A percentile compares a stretch with the other conserved stretches of the same genome.
Conservation (phyloP, 2,888 invertebrate species). For the Peribatodes rhomboidaria region DNA sequence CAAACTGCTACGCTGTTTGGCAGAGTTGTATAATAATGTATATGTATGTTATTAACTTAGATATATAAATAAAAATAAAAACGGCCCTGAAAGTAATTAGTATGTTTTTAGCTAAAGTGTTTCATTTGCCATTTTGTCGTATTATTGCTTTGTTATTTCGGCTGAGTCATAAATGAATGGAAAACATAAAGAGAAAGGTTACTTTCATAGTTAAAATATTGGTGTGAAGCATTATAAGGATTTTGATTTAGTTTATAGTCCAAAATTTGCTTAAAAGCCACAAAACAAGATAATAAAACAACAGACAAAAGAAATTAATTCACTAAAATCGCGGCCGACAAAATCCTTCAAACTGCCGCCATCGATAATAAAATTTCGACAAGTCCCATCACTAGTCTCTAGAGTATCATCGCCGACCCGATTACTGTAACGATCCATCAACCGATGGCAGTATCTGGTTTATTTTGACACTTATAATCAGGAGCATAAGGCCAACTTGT, state of each 20-base stretch:
- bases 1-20: too few relatives aligned
- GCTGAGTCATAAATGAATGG: too few relatives aligned
- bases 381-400: constrained; percentile 21
- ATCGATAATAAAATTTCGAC: constrained; percentile 20
- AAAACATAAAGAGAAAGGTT: too few relatives aligned
- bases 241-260: neutral
- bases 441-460: constrained; percentile 22
- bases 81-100: too few relatives aligned
- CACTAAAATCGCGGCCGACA: neutral
- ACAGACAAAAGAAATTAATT: neutral
- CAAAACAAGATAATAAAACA: neutral
- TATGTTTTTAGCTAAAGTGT: too few relatives aligned
- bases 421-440: constrained; percentile 37
- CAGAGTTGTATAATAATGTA: too few relatives aligned
- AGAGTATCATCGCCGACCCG: constrained; percentile 29
- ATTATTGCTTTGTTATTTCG: too few relatives aligned
- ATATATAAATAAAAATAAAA: too few relatives aligned
- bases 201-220: too few relatives aligned
- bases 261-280: neutral
- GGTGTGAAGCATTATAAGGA: too few relatives aligned
- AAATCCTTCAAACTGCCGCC: neutral
- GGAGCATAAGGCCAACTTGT: neutral
- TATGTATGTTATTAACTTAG: too few relatives aligned
- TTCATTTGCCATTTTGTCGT: too few relatives aligned
- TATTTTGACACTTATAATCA: constrained; percentile 18